Conservation (phyloP, 2,797 vertebrate genomes). For the Parotocinclus haroldoi region DNA sequence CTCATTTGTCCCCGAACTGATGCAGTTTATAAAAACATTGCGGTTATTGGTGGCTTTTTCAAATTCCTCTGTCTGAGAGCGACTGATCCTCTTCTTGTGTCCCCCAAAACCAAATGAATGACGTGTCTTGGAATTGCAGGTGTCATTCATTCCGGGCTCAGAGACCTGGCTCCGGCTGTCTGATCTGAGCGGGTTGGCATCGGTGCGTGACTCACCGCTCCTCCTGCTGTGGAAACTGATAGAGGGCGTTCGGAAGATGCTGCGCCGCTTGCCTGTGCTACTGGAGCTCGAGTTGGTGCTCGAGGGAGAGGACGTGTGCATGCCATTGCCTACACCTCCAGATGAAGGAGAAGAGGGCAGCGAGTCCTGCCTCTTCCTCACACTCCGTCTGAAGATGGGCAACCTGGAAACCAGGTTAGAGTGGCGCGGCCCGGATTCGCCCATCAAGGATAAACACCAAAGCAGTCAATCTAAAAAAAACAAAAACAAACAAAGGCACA, state of each 20-base stretch:
- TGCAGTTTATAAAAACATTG: slow-evolving; percentile 94
- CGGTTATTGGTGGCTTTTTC: slow-evolving; percentile 83
- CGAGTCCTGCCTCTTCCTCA: slow-evolving; percentile 86
- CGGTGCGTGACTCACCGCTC: slow-evolving; percentile 72
- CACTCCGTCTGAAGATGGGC: slow-evolving; percentile 93
- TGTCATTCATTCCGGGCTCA: slow-evolving; percentile 69
- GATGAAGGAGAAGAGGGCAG: slow-evolving; percentile 96
- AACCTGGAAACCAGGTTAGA: slow-evolving; percentile 94
- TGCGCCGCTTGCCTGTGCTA: slow-evolving; percentile 90
- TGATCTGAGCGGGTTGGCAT: slow-evolving; percentile 65
- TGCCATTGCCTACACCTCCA: slow-evolving; percentile 76
- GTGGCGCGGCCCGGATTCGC: slow-evolving; percentile 86
- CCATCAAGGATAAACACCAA: slow-evolving; percentile 71
- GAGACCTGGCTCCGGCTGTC: slow-evolving; percentile 67
- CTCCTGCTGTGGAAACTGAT: slow-evolving; percentile 88
- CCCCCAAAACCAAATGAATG: slow-evolving; percentile 86
- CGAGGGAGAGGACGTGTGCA: slow-evolving; percentile 93
- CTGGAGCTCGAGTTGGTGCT: slow-evolving; percentile 98
- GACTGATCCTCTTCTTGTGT: slow-evolving; percentile 88
- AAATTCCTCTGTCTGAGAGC: slow-evolving; percentile 91
- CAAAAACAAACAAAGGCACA: not conserved
- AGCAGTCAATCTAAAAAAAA: slow-evolving; percentile 21
- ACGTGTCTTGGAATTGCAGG: slow-evolving; percentile 74
- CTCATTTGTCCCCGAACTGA: slow-evolving; percentile 89
- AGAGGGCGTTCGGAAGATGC: slow-evolving; percentile 90